Percentiles rank a stretch among this genome's conserved stretches.
phyloP scores from a whole-genome alignment of 2,113 vertebrate species.

The Esox niger region DNA sequence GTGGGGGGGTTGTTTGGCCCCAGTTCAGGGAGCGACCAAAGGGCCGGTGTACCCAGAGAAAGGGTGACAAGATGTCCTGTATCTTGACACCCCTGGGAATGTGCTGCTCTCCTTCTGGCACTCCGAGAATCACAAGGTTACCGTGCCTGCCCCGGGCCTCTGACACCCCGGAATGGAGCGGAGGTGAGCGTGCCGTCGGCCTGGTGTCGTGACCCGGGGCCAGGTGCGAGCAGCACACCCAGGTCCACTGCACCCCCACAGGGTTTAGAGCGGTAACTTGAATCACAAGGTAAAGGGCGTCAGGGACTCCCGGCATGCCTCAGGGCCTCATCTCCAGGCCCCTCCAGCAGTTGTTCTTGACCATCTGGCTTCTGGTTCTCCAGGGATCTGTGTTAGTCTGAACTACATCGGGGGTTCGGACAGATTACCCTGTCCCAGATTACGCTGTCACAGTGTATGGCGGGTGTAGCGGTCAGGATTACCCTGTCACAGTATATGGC shows the following conservation, averaged over 20 bases:
- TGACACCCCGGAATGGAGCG: slow-evolving; percentile 48
- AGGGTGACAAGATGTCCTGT: slow-evolving; percentile 37
- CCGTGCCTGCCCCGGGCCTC: slow-evolving; percentile 26
- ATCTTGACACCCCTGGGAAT: slow-evolving; percentile 63
- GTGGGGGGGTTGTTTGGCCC: neutral
- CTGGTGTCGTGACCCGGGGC: slow-evolving; percentile 31
- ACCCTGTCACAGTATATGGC: too few relatives aligned
- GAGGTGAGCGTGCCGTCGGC: neutral
- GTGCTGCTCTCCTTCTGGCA: slow-evolving; percentile 42
- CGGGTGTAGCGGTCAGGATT: slow-evolving; percentile 42
- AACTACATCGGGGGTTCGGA: too few relatives aligned
- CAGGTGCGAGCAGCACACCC: slow-evolving; percentile 46
- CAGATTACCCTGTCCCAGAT: slow-evolving; percentile 66
- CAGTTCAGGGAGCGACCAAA: neutral
- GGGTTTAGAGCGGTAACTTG: slow-evolving; percentile 60
- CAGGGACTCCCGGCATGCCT: slow-evolving; percentile 63
- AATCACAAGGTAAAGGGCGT: slow-evolving; percentile 67
- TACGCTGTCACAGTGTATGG: slow-evolving; percentile 61
- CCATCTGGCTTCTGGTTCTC: slow-evolving; percentile 81
- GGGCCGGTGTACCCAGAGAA: slow-evolving; percentile 28
- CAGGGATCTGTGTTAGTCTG: slow-evolving; percentile 73
- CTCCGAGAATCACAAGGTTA: slow-evolving; percentile 64
- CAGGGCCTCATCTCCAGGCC: slow-evolving; percentile 57
- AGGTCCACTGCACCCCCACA: slow-evolving; percentile 2
- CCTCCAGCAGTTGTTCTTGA: slow-evolving; percentile 73